A percentile compares a stretch with the other conserved stretches of the same genome.
These are phyloP conservation scores for Octomys mimax DNA, from an alignment of 2,797 vertebrate genomes.

Conservation along the genomic window DNA sequence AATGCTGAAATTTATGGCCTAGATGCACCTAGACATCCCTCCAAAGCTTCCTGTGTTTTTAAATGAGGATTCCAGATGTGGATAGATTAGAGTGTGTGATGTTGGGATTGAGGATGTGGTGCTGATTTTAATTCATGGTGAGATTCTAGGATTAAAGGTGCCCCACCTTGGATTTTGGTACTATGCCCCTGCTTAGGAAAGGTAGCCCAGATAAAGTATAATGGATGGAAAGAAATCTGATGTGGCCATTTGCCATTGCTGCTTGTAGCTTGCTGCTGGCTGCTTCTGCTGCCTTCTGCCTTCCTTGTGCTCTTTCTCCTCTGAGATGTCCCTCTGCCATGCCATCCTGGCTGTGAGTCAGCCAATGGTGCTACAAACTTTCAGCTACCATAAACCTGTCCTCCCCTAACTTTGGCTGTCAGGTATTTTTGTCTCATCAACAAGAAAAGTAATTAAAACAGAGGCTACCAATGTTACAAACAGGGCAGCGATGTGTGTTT, in stretches of 20 bases:
- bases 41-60: background rate
- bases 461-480: too few species aligned
- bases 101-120: background rate
- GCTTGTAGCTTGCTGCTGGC: background rate
- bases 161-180: background rate
- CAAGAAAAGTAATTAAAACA: background rate
- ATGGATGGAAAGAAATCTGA: background rate
- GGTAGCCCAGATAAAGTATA: background rate
- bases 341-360: background rate
- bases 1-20: too few species aligned
- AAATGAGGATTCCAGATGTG: background rate
- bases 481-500: background rate
- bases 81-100: background rate
- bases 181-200: background rate
- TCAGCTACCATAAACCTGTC: background rate
- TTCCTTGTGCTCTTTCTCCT: background rate
- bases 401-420: background rate
- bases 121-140: background rate
- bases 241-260: background rate
- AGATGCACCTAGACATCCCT: too few species aligned
- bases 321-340: background rate
- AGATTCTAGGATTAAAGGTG: background rate
- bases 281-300: background rate
- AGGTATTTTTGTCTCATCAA: background rate
- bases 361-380: background rate